phyloP scores from a whole-genome alignment of 2,888 invertebrate species.

The Tuta absoluta region DNA sequence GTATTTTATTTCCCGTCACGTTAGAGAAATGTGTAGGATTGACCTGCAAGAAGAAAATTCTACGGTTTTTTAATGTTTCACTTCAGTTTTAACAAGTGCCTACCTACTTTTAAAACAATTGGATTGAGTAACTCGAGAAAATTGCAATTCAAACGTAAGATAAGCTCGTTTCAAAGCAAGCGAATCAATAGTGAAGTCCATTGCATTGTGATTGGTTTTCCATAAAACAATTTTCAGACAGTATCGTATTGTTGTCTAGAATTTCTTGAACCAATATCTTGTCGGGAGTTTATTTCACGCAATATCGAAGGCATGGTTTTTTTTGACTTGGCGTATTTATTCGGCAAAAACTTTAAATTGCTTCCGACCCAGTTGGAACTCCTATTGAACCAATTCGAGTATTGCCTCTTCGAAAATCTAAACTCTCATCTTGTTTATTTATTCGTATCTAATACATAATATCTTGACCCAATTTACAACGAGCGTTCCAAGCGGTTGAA shows the following conservation, averaged over 20 bases:
- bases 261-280: slow-evolving; percentile 11
- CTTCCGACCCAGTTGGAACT: slow-evolving; percentile 71
- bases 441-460: slow-evolving; percentile 48
- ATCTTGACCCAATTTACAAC: slow-evolving; percentile 45
- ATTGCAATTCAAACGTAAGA: slow-evolving; percentile 13
- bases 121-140: background rate
- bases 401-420: slow-evolving; percentile 55
- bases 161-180: slow-evolving; percentile 4
- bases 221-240: slow-evolving; percentile 12
- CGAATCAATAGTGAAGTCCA: slow-evolving; percentile 9
- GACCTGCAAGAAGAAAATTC: too few relatives aligned
- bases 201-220: slow-evolving; percentile 14
- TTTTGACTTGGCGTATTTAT: slow-evolving; percentile 74
- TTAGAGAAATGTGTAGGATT: too few relatives aligned
- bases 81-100: background rate
- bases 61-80: background rate
- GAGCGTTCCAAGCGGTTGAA: background rate
- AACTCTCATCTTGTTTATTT: slow-evolving; percentile 54
- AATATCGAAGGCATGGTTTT: slow-evolving; percentile 55
- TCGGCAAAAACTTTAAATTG: slow-evolving; percentile 78
- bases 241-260: slow-evolving; percentile 10
- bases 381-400: slow-evolving; percentile 69
- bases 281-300: slow-evolving; percentile 40
- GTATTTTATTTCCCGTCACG: too few relatives aligned
- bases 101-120: background rate